Percentiles rank a stretch among this genome's conserved stretches.
phyloP scores from a whole-genome alignment of 2,888 invertebrate genomes.

The Tipula vernalis region DNA sequence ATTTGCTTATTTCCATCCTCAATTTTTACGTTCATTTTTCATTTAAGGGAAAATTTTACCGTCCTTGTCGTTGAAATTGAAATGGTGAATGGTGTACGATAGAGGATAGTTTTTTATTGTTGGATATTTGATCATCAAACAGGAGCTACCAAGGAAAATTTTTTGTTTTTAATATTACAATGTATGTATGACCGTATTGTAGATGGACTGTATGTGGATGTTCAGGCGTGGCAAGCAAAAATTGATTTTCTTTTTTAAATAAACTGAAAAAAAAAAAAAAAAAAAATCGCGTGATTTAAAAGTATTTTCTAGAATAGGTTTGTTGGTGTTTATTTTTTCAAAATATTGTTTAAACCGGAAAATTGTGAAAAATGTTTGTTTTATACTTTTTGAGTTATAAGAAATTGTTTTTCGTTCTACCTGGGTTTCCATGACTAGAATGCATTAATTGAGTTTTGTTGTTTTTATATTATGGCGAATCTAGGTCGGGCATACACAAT shows the following conservation, averaged over 20 bases:
- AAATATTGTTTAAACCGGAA: not conserved
- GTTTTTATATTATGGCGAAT: not conserved
- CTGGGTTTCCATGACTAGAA: not conserved
- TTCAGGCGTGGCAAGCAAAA: not conserved
- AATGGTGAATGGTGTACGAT: not conserved
- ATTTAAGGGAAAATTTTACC: too few species aligned
- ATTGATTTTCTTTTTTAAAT: not conserved
- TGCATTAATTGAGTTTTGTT: not conserved
- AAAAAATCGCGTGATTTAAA: not conserved
- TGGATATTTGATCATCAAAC: not conserved
- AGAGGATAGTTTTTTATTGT: not conserved
- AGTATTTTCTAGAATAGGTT: not conserved
- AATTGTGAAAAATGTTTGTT: not conserved
- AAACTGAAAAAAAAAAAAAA: too few species aligned
- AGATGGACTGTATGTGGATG: too few species aligned
- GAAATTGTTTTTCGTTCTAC: not conserved
- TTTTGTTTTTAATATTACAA: not conserved
- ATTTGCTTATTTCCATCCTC: not conserved
- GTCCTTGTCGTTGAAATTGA: not conserved
- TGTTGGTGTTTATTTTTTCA: not conserved
- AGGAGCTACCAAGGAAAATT: not conserved
- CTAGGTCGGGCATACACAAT: not conserved
- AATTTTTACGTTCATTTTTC: not conserved
- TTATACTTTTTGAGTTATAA: not conserved
- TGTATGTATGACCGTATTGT: too few species aligned